Conservation (phyloP, 2,797 vertebrate species). For the Propithecus perrieri region DNA sequence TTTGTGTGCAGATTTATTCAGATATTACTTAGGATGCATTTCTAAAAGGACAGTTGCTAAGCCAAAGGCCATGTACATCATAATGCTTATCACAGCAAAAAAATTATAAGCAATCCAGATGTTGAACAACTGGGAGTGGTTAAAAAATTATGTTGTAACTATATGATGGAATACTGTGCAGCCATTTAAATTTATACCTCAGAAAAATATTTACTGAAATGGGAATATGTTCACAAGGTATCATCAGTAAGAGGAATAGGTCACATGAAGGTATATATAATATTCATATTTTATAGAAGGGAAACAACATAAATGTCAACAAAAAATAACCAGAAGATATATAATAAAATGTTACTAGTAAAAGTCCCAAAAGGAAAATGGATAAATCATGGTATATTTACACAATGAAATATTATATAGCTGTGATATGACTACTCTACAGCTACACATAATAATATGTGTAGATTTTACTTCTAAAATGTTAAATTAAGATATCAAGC, state of each 20-base stretch:
- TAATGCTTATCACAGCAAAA: background rate
- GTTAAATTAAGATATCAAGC: conserved; percentile 8
- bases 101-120: background rate
- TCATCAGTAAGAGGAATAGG: background rate
- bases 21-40: conserved; percentile 24
- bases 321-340: background rate
- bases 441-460: background rate
- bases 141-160: conserved; percentile 4
- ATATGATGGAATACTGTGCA: background rate
- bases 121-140: background rate
- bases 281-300: background rate
- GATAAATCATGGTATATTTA: background rate
- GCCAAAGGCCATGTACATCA: background rate
- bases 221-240: background rate
- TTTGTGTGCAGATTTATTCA: conserved; percentile 4
- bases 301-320: background rate
- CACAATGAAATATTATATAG: background rate
- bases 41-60: conserved; percentile 1
- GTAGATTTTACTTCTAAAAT: conserved; percentile 28
- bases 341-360: conserved; percentile 22
- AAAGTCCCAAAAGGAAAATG: background rate
- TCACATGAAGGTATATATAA: background rate
- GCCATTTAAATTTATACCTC: background rate
- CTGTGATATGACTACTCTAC: background rate
- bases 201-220: conserved; percentile 24